Base-by-base conservation (phyloP, 2,113 vertebrate species). In the Trochalopteron elliotii region DNA sequence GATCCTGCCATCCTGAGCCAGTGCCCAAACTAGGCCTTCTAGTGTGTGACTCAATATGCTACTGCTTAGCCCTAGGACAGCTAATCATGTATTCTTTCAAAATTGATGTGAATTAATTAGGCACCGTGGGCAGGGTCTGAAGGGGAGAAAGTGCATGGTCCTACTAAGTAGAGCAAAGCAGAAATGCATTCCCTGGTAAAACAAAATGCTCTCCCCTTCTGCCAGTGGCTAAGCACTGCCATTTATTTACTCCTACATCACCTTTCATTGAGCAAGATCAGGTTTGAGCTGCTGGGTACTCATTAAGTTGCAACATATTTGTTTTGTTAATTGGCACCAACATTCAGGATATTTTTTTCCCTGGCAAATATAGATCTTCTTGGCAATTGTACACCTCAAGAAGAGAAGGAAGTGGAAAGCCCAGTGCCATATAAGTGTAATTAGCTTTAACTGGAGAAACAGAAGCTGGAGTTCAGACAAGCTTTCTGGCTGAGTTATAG, bases 61-160 rank as follows among this genome's bases (percentile, higher is more conserved):
- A 40, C 72, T 92, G 79, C 87, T 97, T 96, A 97, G 94, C 92
- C 93, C 87, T 69, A 97, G 82, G 87, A 96, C 89, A 97, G 81
- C 78, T 95, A 93, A 96, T 95, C 92, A 96, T 77, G 96, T 91
- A 94, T 89, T 94, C 94, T 90, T 96, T 94, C 90, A 97, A 93
- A 96, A 95, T 85, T 94, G 91, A 97, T 89, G 59, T 90, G 88
- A 96, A 94, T 97, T 96, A 96, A 90, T 93, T 94, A 89, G 44
- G 71, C 94, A 80, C 76, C 31, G 31, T 87, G 92, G 82, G 84
- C 83, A 89, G 84, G 83, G 87, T 88, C 84, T 89, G 94, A 89
- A 95, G 88, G 77, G 93, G 72, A 74, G 82, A 96, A 93, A 97
- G 94, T 94, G 78, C 86, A 71, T n/a, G 72, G 90, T 89, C 88